These are phyloP conservation scores for Xenops minutus DNA, from an alignment of 2,797 vertebrate genomes.

Conservation along the genomic window DNA sequence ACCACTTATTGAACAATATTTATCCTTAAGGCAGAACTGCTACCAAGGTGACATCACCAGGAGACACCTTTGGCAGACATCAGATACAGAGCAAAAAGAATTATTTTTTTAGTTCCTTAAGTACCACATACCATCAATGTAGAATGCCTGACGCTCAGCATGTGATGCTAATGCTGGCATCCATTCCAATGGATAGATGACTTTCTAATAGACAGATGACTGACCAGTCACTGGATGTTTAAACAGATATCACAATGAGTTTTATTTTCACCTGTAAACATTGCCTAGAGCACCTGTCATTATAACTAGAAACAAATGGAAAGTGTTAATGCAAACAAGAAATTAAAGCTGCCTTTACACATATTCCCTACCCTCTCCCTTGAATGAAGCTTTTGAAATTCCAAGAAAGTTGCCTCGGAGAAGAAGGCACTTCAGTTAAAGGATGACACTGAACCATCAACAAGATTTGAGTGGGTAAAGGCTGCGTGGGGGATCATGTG, in stretches of 20 bases:
- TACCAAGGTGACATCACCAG: not conserved
- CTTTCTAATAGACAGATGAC: not conserved
- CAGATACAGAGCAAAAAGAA: not conserved
- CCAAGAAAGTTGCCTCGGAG: not conserved
- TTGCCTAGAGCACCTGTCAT: not conserved
- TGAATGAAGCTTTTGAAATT: not conserved
- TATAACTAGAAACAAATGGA: not conserved
- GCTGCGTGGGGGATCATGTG: accelerated
- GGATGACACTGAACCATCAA: not conserved
- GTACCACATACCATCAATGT: not conserved
- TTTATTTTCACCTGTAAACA: not conserved
- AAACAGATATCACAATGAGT: not conserved
- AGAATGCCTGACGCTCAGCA: not conserved
- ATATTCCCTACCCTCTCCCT: not conserved
- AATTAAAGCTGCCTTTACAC: not conserved
- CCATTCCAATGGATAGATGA: not conserved
- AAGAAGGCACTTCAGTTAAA: not conserved
- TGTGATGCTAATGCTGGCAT: accelerated
- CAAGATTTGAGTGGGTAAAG: not conserved
- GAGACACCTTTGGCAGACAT: not conserved
- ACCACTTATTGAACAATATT: not conserved
- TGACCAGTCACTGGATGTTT: not conserved
- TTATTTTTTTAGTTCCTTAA: not conserved
- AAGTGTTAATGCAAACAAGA: not conserved
- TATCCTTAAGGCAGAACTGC: not conserved